Conservation (phyloP, 2,888 invertebrate species). For the Apotomis capreana region DNA sequence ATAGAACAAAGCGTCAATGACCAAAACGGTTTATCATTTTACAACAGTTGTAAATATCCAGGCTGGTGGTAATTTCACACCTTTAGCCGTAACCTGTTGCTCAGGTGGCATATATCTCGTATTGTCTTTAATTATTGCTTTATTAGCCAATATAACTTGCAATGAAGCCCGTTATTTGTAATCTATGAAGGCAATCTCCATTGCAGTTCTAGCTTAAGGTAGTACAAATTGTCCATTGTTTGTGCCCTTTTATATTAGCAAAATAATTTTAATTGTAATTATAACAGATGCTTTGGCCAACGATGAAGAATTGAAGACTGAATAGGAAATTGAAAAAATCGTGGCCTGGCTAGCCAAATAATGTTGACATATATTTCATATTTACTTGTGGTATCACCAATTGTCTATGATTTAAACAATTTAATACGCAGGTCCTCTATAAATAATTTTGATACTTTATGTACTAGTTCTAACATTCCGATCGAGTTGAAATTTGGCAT, state of each 20-base stretch:
- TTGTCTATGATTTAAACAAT: too few species aligned
- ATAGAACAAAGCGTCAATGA: not conserved
- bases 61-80: slow-evolving; percentile 8
- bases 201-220: not conserved
- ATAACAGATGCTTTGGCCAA: too few species aligned
- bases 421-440: too few species aligned
- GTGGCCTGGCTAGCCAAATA: too few species aligned
- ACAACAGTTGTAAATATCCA: slow-evolving; percentile 4
- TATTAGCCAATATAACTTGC: not conserved
- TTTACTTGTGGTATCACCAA: too few species aligned
- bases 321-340: too few species aligned
- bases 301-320: too few species aligned
- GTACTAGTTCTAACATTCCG: too few species aligned
- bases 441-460: too few species aligned
- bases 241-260: not conserved
- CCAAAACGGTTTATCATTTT: slow-evolving; percentile 2
- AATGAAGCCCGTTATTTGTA: not conserved
- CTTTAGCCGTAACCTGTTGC: slow-evolving; percentile 11
- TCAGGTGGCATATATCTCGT: not conserved
- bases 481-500: too few species aligned
- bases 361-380: too few species aligned
- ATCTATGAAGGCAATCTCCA: not conserved
- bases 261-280: too few species aligned
- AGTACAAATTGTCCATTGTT: not conserved
- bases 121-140: slow-evolving; percentile 18